A percentile compares a stretch with the other conserved stretches of the same genome.
Conservation (phyloP, 1,140 invertebrate genomes). For the Macrotrachela quadricornifera region DNA sequence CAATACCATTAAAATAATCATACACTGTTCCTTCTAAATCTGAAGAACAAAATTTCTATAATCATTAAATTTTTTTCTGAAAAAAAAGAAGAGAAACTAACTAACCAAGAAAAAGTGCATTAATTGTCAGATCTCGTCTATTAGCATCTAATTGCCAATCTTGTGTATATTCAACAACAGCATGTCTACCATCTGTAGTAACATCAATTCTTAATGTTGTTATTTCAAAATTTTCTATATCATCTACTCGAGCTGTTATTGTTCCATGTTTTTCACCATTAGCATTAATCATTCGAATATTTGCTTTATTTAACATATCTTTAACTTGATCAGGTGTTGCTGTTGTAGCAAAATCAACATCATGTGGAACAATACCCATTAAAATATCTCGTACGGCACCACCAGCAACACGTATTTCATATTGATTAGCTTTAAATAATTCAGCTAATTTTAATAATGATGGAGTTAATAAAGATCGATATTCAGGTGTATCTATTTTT, state of each 20-base stretch:
- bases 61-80: not conserved
- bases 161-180: slow-evolving; percentile 74
- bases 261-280: slow-evolving; percentile 93
- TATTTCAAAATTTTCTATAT: slow-evolving; percentile 40
- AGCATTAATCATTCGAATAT: slow-evolving; percentile 66
- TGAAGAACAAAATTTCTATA: slow-evolving; percentile 18
- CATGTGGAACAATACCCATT: slow-evolving; percentile 55
- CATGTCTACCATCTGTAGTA: slow-evolving; percentile 74
- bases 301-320: slow-evolving; percentile 34
- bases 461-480: no score
- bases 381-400: slow-evolving; percentile 83
- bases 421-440: slow-evolving; percentile 5
- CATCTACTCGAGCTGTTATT: slow-evolving; percentile 81
- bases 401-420: slow-evolving; percentile 64
- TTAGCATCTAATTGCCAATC: slow-evolving; percentile 87
- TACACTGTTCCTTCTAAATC: slow-evolving; percentile 75
- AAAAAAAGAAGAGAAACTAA: no score
- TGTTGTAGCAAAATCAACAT: slow-evolving; percentile 89
- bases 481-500: no score
- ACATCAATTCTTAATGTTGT: slow-evolving; percentile 82
- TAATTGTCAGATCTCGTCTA: slow-evolving; percentile 84
- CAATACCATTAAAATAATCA: slow-evolving; percentile 86
- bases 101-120: slow-evolving; percentile 84
- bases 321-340: slow-evolving; percentile 93
- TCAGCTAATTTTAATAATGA: not conserved